Evolutionary conservation across 2,888 invertebrate genomes (phyloP).

Genomic region (Augiades crinisus): DNA sequence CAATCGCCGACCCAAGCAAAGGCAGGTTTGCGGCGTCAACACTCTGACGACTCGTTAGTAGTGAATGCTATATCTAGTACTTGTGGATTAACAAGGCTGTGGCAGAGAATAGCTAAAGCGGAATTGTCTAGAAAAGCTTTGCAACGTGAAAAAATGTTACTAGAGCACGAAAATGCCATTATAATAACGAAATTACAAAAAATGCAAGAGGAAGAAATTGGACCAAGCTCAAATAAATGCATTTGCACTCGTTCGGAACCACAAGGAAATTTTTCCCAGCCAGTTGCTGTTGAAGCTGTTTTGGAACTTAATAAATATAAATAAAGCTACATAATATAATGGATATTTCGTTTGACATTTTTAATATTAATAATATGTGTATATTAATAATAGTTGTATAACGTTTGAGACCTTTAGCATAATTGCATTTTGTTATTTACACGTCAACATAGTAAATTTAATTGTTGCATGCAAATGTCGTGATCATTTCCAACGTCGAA

Average conservation of each 20-base stretch:
- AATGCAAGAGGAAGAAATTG: constrained; percentile 41
- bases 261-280: constrained; percentile 35
- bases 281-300: constrained; percentile 55
- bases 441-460: constrained; percentile 11
- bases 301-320: constrained; percentile 49
- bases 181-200: constrained; percentile 46
- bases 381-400: too few species aligned
- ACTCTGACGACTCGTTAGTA: constrained; percentile 57
- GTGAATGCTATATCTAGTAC: constrained; percentile 55
- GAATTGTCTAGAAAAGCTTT: constrained; percentile 63
- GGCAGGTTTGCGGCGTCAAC: constrained; percentile 42
- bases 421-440: neutral
- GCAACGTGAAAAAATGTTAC: constrained; percentile 55
- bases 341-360: neutral
- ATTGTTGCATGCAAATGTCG: neutral
- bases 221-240: constrained; percentile 45
- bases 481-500: constrained; percentile 10
- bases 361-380: constrained; percentile 1
- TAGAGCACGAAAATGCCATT: constrained; percentile 57
- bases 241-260: constrained; percentile 40
- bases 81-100: constrained; percentile 59
- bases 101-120: constrained; percentile 67
- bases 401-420: neutral
- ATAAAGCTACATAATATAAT: neutral
- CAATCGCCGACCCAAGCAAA: constrained; percentile 49